Evolutionary conservation across 2,888 invertebrate genomes (phyloP), one percentile per base, ranked within the genome.

Genomic region (Lapara coniferarum): DNA sequence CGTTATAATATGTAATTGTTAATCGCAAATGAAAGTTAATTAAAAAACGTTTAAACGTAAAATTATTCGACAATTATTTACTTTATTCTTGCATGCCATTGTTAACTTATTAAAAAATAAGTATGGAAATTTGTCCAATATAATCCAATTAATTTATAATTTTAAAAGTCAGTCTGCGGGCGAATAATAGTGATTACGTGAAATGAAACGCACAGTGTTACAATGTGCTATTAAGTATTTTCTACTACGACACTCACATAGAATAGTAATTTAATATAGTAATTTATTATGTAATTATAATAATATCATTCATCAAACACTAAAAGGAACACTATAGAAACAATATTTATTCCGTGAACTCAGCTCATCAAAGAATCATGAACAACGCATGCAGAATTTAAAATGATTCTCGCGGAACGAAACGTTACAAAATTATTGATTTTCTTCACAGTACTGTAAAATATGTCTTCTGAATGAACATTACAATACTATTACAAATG

Each of bases 401-500:
- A 37, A 37, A 37, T 37, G 5, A 6, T 14, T 53, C 13, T 14
- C 58, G 73, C 79, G 71, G 19, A 81, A 79, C 58, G 83, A 74
- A 85, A 82, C 84, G 79, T 71, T 49, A 14, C 16, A 12, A 69
- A 52, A 66, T 44, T 87, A 87, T 87, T 75, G 87, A 87, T 86
- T 87, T 84, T 77, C 77, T 81, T 79, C 78, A 80, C 77, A 79
- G 80, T 69, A 49, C 19, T 49, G 2, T 49, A 6, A 63, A 19
- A 63, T 14, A 49, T 7, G 49, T 46, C 13, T 5, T 6, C 63
- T 46, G 63, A 63, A 46, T 49, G 16, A 19, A 49, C 49, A 19
- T 46, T 19, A 49, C 49, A 10, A 46, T 16, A 19, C 13, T 49
- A 13, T 63, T 19, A 49, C 10, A 16, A 46, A 46, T n/a, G n/a